These are phyloP conservation scores for Cebidichthys violaceus DNA, from an alignment of 2,113 vertebrate species.

Conservation along the genomic window DNA sequence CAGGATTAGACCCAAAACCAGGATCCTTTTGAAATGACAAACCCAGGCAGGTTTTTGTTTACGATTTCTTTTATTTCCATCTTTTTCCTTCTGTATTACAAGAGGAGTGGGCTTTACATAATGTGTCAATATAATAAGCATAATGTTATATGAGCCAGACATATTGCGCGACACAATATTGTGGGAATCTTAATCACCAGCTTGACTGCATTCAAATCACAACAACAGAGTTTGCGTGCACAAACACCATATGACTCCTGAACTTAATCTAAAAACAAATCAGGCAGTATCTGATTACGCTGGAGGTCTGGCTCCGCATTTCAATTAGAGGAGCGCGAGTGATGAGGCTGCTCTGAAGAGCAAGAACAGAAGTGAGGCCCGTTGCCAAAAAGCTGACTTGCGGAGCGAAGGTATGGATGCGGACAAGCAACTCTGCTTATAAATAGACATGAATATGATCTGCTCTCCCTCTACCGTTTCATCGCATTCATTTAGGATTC, in stretches of 20 bases:
- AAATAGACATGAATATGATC: slow-evolving; percentile 19
- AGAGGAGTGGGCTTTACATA: slow-evolving; percentile 36
- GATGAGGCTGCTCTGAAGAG: slow-evolving; percentile 31
- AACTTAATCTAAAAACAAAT: slow-evolving; percentile 76
- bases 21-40: neutral
- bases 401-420: slow-evolving; percentile 11
- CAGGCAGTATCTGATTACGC: slow-evolving; percentile 67
- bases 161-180: slow-evolving; percentile 57
- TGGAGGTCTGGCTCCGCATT: slow-evolving; percentile 65
- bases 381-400: slow-evolving; percentile 50
- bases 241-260: slow-evolving; percentile 68
- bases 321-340: slow-evolving; percentile 45
- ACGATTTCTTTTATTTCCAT: neutral
- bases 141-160: slow-evolving; percentile 63
- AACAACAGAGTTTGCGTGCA: slow-evolving; percentile 50
- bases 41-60: neutral
- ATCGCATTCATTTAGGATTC: slow-evolving; percentile 40
- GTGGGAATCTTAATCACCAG: slow-evolving; percentile 60
- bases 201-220: slow-evolving; percentile 63
- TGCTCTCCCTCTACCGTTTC: slow-evolving; percentile 21
- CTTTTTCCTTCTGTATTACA: slow-evolving; percentile 16
- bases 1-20: neutral
- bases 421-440: slow-evolving; percentile 28
- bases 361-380: slow-evolving; percentile 9
- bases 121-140: slow-evolving; percentile 60